Base-by-base conservation (phyloP, 2,113 vertebrate genomes). In the Dicentrarchus labrax region DNA sequence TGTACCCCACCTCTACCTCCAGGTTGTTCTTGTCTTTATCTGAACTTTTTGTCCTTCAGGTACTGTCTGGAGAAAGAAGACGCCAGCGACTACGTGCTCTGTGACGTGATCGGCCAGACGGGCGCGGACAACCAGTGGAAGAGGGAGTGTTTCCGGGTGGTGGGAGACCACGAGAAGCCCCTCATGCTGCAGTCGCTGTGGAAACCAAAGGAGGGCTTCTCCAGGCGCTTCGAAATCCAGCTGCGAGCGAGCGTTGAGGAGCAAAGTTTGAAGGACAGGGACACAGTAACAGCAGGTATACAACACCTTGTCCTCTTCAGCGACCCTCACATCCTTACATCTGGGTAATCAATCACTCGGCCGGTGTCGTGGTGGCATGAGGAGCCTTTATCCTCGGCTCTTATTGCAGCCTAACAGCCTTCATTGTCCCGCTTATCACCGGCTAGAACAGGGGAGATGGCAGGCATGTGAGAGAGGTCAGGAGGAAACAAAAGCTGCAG, bases 201-300 rank as follows among this genome's bases (percentile, higher is more conserved):
- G 96, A 96, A 96, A 75, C 96, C 96, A 59, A 96, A 96, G 79
- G 95, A 96, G 4, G 95, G 96, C 2, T 96, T 95, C 68, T 92
- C 93, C 81, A 84, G 96, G 13, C 92, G 96, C 1, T 96, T 96
- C 48, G 96, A 96, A 66, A 95, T 96, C 78, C 95, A 96, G 89
- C 88, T 72, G 84, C 85, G 93, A 68, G 61, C 83, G 0, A 90
- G 72, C 4, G 80, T 96, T 0, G 92, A 95, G 57, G 93, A 94
- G 59, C 92, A 92, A 16, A 89, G 90, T 10, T 57, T 93, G 15
- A 93, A 92, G 82, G 91, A 95, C 54, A 83, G 86, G 47, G 94
- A 95, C 76, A 93, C 91, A 0, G 84, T 95, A 57, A 96, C 95
- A 7, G 94, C 95, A 94, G 96, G 96, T 96, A 93, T 0, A 24